Evolutionary conservation across 1,140 invertebrate genomes (phyloP), one percentile per base, ranked within the genome.

Genomic region (Papilio polyxenes): DNA sequence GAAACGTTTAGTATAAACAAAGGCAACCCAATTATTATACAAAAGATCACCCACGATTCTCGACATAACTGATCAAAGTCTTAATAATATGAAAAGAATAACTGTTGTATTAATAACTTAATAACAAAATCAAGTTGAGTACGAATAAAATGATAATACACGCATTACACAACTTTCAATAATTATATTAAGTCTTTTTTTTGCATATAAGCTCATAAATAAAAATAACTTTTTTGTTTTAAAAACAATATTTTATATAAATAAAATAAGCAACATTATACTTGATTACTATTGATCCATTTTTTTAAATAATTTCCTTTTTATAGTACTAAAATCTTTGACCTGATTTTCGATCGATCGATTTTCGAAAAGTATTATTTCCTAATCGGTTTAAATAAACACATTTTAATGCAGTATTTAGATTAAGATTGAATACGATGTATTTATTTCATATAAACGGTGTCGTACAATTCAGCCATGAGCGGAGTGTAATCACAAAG

Each of bases 401-500:
- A 23, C 20, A 59, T 53, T 53, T 56, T 6, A 20, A 23, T 23
- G 3, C 7, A 62, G 59, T 69, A 69, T 69, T 69, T 69, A 75
- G 11, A 48, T 75, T 20, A 75, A 20, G 37, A 75, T 48, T 44
- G 17, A 44, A 75, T 75, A 11, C 6, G 40, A 6, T 69, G 53
- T 75, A 49, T 76, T 80, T 77, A 81, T 81, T 79, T 80, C 51
- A n/a, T 62, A 62, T 53, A 31, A 72, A 77, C 56, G 62, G 51
- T 72, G 65, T 17, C 79, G 51, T 56, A 79, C 78, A 75, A 80
- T 56, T 65, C 44, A 77, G 59, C 23, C 31, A 69, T 62, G 79
- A 81, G 51, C 40, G 51, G 62, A 82, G n/a, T 82, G 77, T 83
- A 77, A 83, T 85, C 49, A 85, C 85, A 85, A 84, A 84, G 83